A percentile compares a stretch with the other conserved stretches of the same genome.
Evolutionary conservation across 2,888 invertebrate species (phyloP).

Genomic region (Strigamia transsilvanica): DNA sequence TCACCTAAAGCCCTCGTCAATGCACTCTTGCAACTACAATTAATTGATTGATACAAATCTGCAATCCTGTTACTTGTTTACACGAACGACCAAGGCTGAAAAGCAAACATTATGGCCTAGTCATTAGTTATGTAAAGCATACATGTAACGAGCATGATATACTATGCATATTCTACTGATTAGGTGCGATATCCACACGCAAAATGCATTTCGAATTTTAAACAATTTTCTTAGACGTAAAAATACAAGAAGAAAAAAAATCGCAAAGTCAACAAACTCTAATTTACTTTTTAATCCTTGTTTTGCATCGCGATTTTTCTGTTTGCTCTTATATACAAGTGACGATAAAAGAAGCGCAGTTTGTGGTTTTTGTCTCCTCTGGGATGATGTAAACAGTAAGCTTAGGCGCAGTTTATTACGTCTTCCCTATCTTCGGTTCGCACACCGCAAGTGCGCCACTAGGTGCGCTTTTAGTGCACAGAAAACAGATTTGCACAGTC

Average conservation of each 20-base stretch:
- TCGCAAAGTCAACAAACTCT: neutral
- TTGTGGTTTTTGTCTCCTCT: slow-evolving; percentile 21
- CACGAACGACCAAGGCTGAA: neutral
- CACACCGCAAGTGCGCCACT: slow-evolving; percentile 30
- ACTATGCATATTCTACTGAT: too few relatives aligned
- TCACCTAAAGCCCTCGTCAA: neutral
- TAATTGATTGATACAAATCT: neutral
- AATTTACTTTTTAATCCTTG: slow-evolving; percentile 20
- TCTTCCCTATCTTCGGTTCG: neutral
- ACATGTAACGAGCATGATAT: too few relatives aligned
- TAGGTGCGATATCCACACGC: too few relatives aligned
- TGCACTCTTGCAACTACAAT: neutral
- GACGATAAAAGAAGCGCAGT: slow-evolving; percentile 13
- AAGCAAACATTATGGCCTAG: neutral
- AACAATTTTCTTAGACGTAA: too few relatives aligned
- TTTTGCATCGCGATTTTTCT: neutral
- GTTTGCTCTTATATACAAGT: neutral
- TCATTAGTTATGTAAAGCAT: neutral
- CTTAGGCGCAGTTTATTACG: slow-evolving; percentile 26
- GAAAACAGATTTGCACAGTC: slow-evolving; percentile 25
- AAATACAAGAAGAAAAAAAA: too few relatives aligned
- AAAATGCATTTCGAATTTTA: too few relatives aligned
- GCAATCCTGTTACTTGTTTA: neutral
- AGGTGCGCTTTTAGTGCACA: slow-evolving; percentile 30
- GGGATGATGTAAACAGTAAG: slow-evolving; percentile 30